These are phyloP conservation scores for Potamilus streckersoni DNA, from an alignment of 1,140 invertebrate species.

Conservation along the genomic window DNA sequence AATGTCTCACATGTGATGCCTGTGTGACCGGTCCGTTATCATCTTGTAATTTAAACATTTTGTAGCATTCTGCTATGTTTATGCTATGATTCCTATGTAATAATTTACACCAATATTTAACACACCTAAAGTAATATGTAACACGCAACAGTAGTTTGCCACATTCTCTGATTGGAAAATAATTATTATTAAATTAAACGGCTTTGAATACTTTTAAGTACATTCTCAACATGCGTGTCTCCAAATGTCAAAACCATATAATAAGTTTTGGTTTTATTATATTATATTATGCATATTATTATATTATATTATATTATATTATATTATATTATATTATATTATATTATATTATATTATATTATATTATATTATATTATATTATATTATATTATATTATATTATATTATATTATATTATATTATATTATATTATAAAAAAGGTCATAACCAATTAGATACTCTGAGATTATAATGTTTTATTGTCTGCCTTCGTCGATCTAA, in stretches of 20 bases:
- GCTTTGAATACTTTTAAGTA: slow-evolving; percentile 16
- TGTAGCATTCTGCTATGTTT: no score
- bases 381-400: background rate
- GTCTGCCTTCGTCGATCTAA: slow-evolving; percentile 12
- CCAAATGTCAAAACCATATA: slow-evolving; percentile 21
- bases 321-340: background rate
- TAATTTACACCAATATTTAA: no score
- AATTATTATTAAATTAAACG: no score
- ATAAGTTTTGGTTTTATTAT: slow-evolving; percentile 12
- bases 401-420: background rate
- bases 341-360: background rate
- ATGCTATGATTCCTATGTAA: no score
- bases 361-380: background rate
- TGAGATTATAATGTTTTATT: slow-evolving; percentile 7
- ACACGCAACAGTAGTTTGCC: no score
- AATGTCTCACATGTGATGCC: no score
- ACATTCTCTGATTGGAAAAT: no score
- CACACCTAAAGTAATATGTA: no score
- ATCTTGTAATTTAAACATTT: no score
- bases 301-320: background rate
- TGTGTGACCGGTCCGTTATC: no score
- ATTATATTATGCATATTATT: no score
- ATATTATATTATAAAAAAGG: no score
- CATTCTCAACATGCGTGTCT: background rate
- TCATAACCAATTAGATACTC: background rate